Evolutionary conservation across 2,113 vertebrate species (phyloP).

Genomic region (Cynopterus brachyotis): DNA sequence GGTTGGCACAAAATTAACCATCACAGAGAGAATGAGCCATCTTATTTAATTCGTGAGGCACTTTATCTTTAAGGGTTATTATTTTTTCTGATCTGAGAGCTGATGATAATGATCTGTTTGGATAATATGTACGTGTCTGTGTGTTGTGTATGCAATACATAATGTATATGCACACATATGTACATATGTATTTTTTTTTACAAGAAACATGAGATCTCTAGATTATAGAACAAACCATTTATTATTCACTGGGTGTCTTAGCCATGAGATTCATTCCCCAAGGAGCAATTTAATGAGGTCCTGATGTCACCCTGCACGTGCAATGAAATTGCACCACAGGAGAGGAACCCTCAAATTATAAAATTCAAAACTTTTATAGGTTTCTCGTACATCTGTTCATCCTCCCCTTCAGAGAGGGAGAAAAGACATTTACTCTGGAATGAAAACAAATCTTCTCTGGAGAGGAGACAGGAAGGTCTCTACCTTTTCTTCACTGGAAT

Average conservation of each 20-base stretch:
- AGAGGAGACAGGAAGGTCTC: not conserved
- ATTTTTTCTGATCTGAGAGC: not conserved
- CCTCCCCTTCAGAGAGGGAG: not conserved
- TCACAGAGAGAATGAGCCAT: not conserved
- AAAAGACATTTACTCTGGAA: not conserved
- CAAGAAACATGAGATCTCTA: not conserved
- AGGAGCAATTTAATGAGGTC: not conserved
- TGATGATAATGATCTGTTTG: not conserved
- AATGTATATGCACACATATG: not conserved
- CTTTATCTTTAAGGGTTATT: not conserved
- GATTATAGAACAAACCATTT: not conserved
- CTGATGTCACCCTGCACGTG: not conserved
- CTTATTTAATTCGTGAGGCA: slow-evolving; percentile 5
- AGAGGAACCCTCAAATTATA: not conserved
- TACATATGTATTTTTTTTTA: not conserved
- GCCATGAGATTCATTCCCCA: not conserved
- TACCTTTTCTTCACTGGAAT: not conserved
- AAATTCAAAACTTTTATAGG: not conserved
- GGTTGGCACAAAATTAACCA: slow-evolving; percentile 10
- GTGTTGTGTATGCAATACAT: not conserved
- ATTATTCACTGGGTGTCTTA: not conserved
- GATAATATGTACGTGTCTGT: not conserved
- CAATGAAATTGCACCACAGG: not conserved
- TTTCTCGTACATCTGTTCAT: not conserved
- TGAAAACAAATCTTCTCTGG: slow-evolving; percentile 26